Evolutionary conservation across 2,113 vertebrate species (phyloP), one percentile per base, ranked within the genome.

Genomic region (Blennius ocellaris): DNA sequence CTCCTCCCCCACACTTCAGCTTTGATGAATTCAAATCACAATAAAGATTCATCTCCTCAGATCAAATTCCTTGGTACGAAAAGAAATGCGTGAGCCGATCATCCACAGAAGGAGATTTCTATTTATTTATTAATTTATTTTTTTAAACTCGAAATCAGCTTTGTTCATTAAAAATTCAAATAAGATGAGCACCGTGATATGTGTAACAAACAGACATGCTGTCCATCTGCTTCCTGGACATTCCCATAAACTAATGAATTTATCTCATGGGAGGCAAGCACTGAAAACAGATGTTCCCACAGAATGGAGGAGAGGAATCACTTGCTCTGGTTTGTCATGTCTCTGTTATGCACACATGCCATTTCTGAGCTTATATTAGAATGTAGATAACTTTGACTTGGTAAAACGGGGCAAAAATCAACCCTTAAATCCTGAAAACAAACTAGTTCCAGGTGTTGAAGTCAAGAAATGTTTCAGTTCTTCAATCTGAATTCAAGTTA

Each of bases 181-280:
- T 0, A 36, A 11, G 2, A 15, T 39, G 39, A 61, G 11, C 48
- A 53, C 8, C 39, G 11, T 39, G 66, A 37, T 30, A 38, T 63
- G 48, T 71, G 12, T 10, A 43, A 41, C 15, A 76, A 74, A 62
- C 47, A 75, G 51, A 76, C 41, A 3, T 43, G 64, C 62, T 57
- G 74, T 58, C 77, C 84, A 90, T 82, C 85, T 89, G 88, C 65
- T 89, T 89, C 80, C 86, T 83, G 83, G 48, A 83, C 47, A 67
- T 82, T 89, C 61, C 80, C 68, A 64, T 54, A 85, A 71, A 80
- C 83, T 72, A 86, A 89, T 89, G 69, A 82, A 78, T 77, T 74
- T 77, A 83, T 91, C 88, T 82, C 56, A 9, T 63, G 81, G 80
- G 87, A 90, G 45, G n/a, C 66, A 39, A 59, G 73, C 66, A 50